Evolutionary conservation across 1,140 invertebrate genomes (phyloP).

Genomic region (Camponotus floridanus): DNA sequence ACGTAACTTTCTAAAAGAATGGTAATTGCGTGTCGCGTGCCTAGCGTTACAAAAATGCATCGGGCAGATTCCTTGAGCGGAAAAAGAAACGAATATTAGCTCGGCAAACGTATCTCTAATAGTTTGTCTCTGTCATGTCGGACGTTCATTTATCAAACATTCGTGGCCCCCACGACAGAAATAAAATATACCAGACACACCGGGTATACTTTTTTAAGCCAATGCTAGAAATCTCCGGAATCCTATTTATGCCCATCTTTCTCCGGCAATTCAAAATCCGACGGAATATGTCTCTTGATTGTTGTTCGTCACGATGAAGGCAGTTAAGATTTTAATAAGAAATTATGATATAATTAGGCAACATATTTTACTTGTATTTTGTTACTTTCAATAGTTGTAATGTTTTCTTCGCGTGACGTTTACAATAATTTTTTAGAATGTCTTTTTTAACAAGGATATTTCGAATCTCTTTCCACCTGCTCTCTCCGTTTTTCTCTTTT

Average conservation of each 20-base stretch:
- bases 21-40: slow-evolving; percentile 52
- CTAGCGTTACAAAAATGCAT: slow-evolving; percentile 43
- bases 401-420: too few relatives aligned
- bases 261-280: slow-evolving; percentile 15
- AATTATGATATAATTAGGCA: background rate
- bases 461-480: background rate
- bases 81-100: background rate
- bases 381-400: background rate
- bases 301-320: slow-evolving; percentile 26
- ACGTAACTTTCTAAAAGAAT: slow-evolving; percentile 52
- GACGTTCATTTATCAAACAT: slow-evolving; percentile 39
- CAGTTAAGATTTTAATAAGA: background rate
- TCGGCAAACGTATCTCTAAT: background rate
- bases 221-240: slow-evolving; percentile 7
- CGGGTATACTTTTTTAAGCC: background rate
- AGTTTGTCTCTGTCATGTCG: slow-evolving; percentile 20
- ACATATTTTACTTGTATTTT: background rate
- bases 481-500: too few relatives aligned
- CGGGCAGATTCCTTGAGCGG: background rate
- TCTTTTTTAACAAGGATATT: background rate
- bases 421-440: background rate
- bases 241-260: slow-evolving; percentile 19
- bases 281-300: slow-evolving; percentile 30
- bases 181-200: slow-evolving; percentile 38
- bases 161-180: background rate